These are phyloP conservation scores for Epizoanthus rinbou DNA, from an alignment of 92 coral and sea anemone genomes.

Conservation along the genomic window DNA sequence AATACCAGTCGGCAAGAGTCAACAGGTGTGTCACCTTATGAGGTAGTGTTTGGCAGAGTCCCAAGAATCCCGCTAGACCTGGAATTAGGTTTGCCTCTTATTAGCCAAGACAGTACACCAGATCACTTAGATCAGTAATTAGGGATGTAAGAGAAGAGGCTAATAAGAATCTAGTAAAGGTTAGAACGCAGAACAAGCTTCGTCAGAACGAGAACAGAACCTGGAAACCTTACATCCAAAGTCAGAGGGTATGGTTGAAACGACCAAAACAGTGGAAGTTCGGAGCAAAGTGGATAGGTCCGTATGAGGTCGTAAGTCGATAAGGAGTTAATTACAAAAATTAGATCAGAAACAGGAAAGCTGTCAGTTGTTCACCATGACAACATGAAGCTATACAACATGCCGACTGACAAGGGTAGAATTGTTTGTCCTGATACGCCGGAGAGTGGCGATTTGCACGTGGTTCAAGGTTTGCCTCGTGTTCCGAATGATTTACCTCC, in stretches of 20 bases:
- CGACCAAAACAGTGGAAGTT: slow-evolving; percentile 60
- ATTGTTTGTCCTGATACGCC: slow-evolving; percentile 58
- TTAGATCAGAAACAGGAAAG: slow-evolving; percentile 41
- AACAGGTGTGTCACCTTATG: slow-evolving; percentile 42
- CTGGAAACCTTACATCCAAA: slow-evolving; percentile 5
- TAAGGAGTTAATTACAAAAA: slow-evolving; percentile 55
- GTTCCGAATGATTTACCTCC: slow-evolving; percentile 35
- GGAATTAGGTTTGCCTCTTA: slow-evolving; percentile 52
- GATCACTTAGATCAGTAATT: slow-evolving; percentile 8
- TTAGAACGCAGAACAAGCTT: slow-evolving; percentile 23
- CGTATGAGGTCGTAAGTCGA: slow-evolving; percentile 36
- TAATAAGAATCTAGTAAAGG: slow-evolving; percentile 35
- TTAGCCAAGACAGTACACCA: slow-evolving; percentile 33
- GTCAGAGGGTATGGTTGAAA: slow-evolving; percentile 49
- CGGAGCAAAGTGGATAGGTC: slow-evolving; percentile 61
- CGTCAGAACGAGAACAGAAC: slow-evolving; percentile 1
- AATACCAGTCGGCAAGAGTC: slow-evolving; percentile 63
- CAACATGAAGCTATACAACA: slow-evolving; percentile 48
- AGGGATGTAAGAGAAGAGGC: slow-evolving; percentile 37
- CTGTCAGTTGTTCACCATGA: slow-evolving; percentile 50
- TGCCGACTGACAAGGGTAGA: slow-evolving; percentile 44
- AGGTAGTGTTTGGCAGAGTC: slow-evolving; percentile 51
- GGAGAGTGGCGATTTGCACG: slow-evolving; percentile 48
- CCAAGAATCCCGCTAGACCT: slow-evolving; percentile 60
- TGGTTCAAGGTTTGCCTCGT: slow-evolving; percentile 45